phyloP scores from a whole-genome alignment of 2,113 vertebrate genomes.

The Siniperca chuatsi region DNA sequence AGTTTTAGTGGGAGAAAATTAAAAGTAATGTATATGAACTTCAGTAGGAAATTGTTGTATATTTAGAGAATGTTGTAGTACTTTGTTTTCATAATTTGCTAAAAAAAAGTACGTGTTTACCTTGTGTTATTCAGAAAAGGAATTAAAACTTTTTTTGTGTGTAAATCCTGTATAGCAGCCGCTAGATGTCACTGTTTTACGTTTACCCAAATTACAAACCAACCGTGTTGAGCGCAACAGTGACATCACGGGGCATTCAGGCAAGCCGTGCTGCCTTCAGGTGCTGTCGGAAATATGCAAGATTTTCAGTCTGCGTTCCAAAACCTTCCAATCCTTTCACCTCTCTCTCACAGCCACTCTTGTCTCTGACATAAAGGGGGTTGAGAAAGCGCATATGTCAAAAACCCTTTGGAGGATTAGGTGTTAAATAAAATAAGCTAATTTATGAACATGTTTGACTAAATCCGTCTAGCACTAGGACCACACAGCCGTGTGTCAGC shows the following conservation, averaged over 20 bases:
- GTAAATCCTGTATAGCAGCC: not conserved
- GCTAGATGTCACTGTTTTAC: slow-evolving; percentile 12
- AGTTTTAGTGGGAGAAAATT: not conserved
- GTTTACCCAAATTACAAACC: not conserved
- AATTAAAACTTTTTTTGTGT: too few species aligned
- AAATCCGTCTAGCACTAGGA: slow-evolving; percentile 72
- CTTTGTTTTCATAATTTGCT: not conserved
- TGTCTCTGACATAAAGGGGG: not conserved
- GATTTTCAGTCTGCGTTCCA: rapidly evolving
- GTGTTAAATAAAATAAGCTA: not conserved
- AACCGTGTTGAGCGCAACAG: not conserved
- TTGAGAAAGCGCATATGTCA: too few species aligned
- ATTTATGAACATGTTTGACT: not conserved
- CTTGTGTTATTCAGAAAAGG: too few species aligned
- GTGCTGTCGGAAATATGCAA: not conserved
- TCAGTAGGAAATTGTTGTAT: too few species aligned
- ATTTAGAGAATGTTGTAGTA: too few species aligned
- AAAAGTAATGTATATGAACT: not conserved
- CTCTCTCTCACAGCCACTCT: not conserved
- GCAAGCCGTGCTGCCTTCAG: slow-evolving; percentile 15
- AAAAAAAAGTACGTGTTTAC: not conserved
- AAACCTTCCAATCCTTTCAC: not conserved
- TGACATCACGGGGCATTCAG: slow-evolving; percentile 1
- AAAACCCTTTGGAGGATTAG: not conserved
- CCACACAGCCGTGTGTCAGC: slow-evolving; percentile 66